Evolutionary conservation across 1,140 invertebrate genomes (phyloP).

Genomic region (Acyrthosiphon pisum): DNA sequence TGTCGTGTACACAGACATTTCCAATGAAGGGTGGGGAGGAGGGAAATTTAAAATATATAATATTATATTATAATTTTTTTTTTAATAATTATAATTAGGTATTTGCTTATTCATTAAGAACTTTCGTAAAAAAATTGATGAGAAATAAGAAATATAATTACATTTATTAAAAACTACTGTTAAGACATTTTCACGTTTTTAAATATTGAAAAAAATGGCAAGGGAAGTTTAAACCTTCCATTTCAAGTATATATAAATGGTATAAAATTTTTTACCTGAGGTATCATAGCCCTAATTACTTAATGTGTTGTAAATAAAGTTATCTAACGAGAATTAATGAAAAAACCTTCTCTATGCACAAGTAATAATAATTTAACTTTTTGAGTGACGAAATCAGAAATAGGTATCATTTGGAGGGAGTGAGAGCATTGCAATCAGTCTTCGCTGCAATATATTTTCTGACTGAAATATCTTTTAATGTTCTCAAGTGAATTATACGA

Average conservation of each 20-base stretch:
- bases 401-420: neutral
- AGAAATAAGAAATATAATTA: neutral
- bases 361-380: neutral
- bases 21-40: too few species aligned
- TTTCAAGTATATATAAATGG: too few species aligned
- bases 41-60: neutral
- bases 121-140: neutral
- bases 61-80: neutral
- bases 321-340: too few species aligned
- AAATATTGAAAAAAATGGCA: neutral
- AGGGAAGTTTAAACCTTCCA: neutral
- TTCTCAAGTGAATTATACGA: neutral
- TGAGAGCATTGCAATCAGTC: neutral
- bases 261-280: too few species aligned
- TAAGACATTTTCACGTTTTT: neutral
- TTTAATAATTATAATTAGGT: neutral
- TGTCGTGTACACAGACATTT: neutral
- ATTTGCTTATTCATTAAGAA: neutral
- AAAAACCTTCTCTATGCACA: neutral
- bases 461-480: neutral
- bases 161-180: neutral
- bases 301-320: neutral
- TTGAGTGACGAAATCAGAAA: neutral
- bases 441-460: neutral
- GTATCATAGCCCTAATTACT: neutral